These are phyloP conservation scores for Epirrita christyi DNA, from an alignment of 2,888 invertebrate species.

Conservation along the genomic window DNA sequence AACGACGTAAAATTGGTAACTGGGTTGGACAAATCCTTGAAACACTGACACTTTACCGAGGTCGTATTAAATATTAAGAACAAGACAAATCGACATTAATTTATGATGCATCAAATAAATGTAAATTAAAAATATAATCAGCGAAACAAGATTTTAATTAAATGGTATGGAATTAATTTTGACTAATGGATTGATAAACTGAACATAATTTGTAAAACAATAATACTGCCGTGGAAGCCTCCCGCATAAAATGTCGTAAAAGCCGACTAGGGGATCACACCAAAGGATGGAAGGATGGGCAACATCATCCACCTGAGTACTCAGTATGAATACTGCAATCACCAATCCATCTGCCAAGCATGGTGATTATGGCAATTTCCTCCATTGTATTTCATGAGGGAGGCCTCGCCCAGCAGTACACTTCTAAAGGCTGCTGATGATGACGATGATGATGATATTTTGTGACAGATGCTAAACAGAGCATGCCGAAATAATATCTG, in stretches of 20 bases:
- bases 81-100: conserved; percentile 35
- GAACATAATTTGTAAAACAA: conserved; percentile 1
- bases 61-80: conserved; percentile 27
- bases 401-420: no score
- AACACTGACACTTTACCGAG: conserved; percentile 33
- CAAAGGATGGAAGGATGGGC: no score
- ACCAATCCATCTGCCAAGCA: no score
- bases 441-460: conserved; percentile 4
- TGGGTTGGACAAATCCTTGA: conserved; percentile 32
- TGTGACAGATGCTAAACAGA: conserved; percentile 31
- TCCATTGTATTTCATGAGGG: no score
- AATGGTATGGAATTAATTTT: not conserved
- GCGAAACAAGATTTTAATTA: conserved; percentile 14
- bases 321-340: no score
- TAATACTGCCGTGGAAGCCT: no score
- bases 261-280: no score
- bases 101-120: conserved; percentile 29
- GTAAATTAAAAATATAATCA: conserved; percentile 20
- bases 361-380: no score
- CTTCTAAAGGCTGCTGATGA: no score
- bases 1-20: conserved; percentile 22
- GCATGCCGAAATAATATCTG: conserved; percentile 18
- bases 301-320: no score
- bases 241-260: no score
- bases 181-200: not conserved